Base-by-base conservation (phyloP, 2,797 vertebrate genomes). In the Euthynnus affinis region DNA sequence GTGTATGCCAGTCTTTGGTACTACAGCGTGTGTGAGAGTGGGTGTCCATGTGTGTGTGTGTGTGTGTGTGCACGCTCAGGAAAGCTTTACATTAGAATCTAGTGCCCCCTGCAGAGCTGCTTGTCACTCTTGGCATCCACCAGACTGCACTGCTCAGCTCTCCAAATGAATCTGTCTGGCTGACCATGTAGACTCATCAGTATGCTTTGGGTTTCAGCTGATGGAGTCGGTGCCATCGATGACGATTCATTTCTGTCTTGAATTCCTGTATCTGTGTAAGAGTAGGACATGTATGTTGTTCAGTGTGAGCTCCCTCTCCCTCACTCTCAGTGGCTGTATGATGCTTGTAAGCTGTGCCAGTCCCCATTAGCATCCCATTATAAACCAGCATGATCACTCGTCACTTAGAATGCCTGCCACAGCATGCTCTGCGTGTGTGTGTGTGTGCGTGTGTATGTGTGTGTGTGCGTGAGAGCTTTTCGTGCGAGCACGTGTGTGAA, bases 341-440 rank as follows among this genome's bases (percentile, higher is more conserved):
- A 88, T 78, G 87, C 89, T 92, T 90, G 92, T 91, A 87, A 93
- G 75, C 92, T 80, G 87, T 92, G 93, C 91, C 93, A 91, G 92
- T 89, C 85, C 77, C 90, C 88, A 93, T 93, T 93, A 93, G 92
- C 92, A 93, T 92, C 90, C 92, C 91, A 93, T 93, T 93, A 94
- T 87, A 90, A 94, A 92, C 67, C 93, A 92, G 92, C 93, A 93
- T 90, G 93, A 92, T 93, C 90, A 88, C 87, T 92, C 90, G 71
- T 91, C 91, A 90, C 79, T 90, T 81, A 88, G 87, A 91, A 90
- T 88, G 90, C 87, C 87, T 92, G 90, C 91, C 92, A 90, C 89
- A 83, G 88, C 82, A 62, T 86, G 86, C 85, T 76, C 18, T 77
- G 53, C 78, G 82, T 71, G 79, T 68, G 73, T 56, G 71, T 40